A percentile compares a stretch with the other conserved stretches of the same genome.
Conservation (phyloP, 2,113 vertebrate genomes). For the Channa argus region DNA sequence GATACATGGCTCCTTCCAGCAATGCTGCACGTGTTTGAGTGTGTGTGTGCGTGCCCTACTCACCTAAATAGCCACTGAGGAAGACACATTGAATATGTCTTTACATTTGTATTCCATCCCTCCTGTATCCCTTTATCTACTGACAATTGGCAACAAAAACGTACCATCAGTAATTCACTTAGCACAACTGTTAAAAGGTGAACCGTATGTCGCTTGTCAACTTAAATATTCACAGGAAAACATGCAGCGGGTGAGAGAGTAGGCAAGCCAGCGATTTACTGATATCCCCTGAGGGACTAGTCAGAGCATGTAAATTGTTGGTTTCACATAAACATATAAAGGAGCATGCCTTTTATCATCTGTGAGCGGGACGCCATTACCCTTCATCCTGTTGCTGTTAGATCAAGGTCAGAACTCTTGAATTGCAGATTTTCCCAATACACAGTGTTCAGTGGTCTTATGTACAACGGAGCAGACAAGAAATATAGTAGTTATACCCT, state of each 20-base stretch:
- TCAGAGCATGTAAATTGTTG: constrained; percentile 36
- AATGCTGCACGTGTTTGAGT: constrained; percentile 13
- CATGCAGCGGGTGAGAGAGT: constrained; percentile 19
- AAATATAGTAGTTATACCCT: constrained; percentile 36
- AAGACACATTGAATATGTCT: not conserved
- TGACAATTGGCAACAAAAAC: constrained; percentile 35
- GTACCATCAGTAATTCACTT: constrained; percentile 30
- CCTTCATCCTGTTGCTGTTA: constrained; percentile 37
- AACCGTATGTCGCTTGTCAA: not conserved
- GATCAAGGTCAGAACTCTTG: constrained; percentile 56
- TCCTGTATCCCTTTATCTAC: not conserved
- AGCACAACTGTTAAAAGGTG: constrained; percentile 15
- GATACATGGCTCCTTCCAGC: constrained; percentile 32
- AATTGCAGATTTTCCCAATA: constrained; percentile 59
- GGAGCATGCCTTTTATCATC: constrained; percentile 50
- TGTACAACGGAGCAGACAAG: constrained; percentile 50
- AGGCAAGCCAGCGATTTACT: constrained; percentile 15
- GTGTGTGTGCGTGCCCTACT: constrained; percentile 13
- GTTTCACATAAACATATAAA: constrained; percentile 55
- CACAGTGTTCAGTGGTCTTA: constrained; percentile 6
- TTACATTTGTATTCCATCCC: not conserved
- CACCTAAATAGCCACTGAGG: not conserved
- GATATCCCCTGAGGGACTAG: constrained; percentile 7
- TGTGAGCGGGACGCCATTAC: constrained; percentile 32
- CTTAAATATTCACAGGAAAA: constrained; percentile 17